Base-by-base conservation (phyloP, 23 tunicate genomes). In the Halocynthia roretzi region DNA sequence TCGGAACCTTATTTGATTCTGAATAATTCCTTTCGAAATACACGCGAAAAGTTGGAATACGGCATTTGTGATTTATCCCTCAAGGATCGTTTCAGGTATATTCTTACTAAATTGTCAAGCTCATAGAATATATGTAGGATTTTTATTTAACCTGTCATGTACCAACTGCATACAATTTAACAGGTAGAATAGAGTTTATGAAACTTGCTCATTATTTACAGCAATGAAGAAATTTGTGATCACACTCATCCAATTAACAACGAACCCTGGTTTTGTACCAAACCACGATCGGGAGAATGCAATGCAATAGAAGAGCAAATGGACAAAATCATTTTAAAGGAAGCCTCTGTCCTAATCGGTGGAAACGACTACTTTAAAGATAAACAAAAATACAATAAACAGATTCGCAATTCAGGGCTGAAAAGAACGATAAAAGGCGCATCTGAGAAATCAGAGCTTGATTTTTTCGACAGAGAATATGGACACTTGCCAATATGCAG, bases 211-310 rank as follows among this genome's bases (percentile, higher is more conserved):
- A 14, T 14, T 65, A 20, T 65, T 20, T 65, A 20, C 19, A 65
- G 70, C 22, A 6, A 65, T 5, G 22, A 40, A 15, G 70, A 65
- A 48, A 65, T 65, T 8, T 81, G 85, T 61, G 67, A 81, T 8
- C 72, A 81, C 49, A 11, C 71, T 57, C 72, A 81, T 50, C 85
- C 85, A 22, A 51, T 70, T 44, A 81, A 61, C 62, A 61, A 50
- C 10, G 85, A 81, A n/a, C 78, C 85, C 10, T 81, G 71, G 71
- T 81, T 81, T 23, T 81, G 85, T 51, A 22, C 79, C 31, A 18
- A 18, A 51, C 85, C 85, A 7, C 79, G 52, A 31, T 81, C 85
- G 72, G 85, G 85, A 40, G 61, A 67, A 12, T 81, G 85, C 49
- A 56, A 50, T 50, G 78, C 85, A 9, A 81, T 81, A 5, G n/a